These are phyloP conservation scores for Dolomedes plantarius DNA, from an alignment of 2,888 invertebrate species.

Conservation along the genomic window DNA sequence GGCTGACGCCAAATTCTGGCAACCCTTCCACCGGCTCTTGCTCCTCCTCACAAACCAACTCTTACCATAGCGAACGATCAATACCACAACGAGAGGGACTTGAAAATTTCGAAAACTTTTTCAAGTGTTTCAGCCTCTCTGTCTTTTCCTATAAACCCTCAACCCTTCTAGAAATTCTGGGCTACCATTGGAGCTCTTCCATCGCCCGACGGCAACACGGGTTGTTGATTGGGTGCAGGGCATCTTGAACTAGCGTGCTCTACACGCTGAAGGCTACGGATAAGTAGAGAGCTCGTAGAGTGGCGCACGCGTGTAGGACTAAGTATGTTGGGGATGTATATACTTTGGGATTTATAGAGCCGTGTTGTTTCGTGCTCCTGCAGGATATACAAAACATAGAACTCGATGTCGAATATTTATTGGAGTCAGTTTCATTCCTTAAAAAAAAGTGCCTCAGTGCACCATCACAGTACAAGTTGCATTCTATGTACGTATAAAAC, in stretches of 20 bases:
- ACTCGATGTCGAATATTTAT: not conserved
- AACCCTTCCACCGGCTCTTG: constrained; percentile 31
- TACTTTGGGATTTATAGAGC: not conserved
- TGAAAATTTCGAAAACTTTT: constrained; percentile 68
- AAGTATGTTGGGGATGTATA: not conserved
- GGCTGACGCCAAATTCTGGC: constrained; percentile 29
- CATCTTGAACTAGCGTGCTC: constrained; percentile 8
- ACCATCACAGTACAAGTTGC: no score
- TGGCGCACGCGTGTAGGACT: not conserved
- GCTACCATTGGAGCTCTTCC: constrained; percentile 13
- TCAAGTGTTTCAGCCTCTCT: constrained; percentile 54
- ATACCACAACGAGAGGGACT: constrained; percentile 53
- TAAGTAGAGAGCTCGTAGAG: not conserved
- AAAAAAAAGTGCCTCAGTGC: no score
- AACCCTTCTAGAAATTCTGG: not conserved
- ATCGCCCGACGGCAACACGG: constrained; percentile 5
- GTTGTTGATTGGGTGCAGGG: constrained; percentile 28
- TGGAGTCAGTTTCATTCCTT: no score
- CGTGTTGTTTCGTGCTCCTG: not conserved
- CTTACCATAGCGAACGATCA: constrained; percentile 48
- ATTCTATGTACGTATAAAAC: no score
- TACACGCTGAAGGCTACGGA: not conserved
- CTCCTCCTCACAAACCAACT: constrained; percentile 55
- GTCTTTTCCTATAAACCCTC: constrained; percentile 31
- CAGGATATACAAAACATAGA: not conserved